Evolutionary conservation across 2,113 vertebrate genomes (phyloP).

Genomic region (Hemiscyllium ocellatum): DNA sequence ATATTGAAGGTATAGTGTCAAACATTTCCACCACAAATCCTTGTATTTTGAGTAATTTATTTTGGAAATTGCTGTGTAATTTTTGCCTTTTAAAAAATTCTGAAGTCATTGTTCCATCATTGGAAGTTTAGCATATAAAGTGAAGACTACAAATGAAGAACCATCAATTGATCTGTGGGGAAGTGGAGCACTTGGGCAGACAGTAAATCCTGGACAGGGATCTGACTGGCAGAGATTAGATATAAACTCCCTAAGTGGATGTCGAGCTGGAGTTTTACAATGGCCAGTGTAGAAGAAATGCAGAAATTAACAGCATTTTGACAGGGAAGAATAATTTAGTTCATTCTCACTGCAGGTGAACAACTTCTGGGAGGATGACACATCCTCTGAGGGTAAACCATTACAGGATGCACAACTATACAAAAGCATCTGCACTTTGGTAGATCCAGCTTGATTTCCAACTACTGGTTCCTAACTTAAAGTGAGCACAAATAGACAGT

Average conservation of each 20-base stretch:
- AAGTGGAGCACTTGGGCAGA: too few species aligned
- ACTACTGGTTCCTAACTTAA: too few species aligned
- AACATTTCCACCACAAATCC: not conserved
- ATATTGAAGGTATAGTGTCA: not conserved
- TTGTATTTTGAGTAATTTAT: not conserved
- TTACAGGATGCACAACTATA: too few species aligned
- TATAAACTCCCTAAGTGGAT: not conserved
- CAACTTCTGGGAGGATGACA: too few species aligned
- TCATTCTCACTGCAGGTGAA: not conserved
- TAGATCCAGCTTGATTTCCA: too few species aligned
- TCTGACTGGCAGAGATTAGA: too few species aligned
- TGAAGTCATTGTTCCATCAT: not conserved
- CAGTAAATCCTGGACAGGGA: not conserved
- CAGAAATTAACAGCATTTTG: too few species aligned
- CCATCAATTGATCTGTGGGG: not conserved
- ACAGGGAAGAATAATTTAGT: not conserved
- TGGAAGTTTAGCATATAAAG: not conserved
- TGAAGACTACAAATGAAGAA: not conserved
- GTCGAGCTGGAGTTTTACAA: not conserved
- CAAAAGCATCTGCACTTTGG: too few species aligned
- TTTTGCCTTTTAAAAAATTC: too few species aligned
- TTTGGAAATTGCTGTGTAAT: not conserved
- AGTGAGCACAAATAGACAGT: too few species aligned
- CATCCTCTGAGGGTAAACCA: too few species aligned
- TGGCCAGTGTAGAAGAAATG: not conserved